Percentiles rank a stretch among this genome's conserved stretches.
phyloP scores from a whole-genome alignment of 2,797 vertebrate genomes.

The Enteromius afrohamiltoni region DNA sequence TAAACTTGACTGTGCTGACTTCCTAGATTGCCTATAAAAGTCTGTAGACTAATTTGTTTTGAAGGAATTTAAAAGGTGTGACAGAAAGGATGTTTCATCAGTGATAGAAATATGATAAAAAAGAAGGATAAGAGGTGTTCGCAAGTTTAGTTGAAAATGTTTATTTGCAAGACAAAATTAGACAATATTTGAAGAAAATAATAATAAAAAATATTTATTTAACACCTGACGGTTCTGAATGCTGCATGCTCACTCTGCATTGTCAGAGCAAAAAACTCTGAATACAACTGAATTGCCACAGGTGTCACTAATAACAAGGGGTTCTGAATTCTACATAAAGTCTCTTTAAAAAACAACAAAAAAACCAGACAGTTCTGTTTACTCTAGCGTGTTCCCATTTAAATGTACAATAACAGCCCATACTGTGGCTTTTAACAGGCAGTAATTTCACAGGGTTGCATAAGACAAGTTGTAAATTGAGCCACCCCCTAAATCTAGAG shows the following conservation, averaged over 20 bases:
- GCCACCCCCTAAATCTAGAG: neutral
- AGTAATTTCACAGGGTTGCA: neutral
- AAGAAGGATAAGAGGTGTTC: neutral
- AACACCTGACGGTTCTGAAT: neutral
- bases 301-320: neutral
- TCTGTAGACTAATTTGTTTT: neutral
- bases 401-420: neutral
- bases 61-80: neutral
- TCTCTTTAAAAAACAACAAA: neutral
- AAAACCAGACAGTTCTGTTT: neutral
- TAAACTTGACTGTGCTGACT: neutral
- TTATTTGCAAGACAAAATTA: neutral
- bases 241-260: neutral
- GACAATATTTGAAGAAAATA: neutral
- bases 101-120: neutral
- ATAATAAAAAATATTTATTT: neutral
- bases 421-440: neutral
- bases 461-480: slow-evolving; percentile 7
- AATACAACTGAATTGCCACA: neutral
- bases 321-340: neutral
- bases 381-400: neutral
- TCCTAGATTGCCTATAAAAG: neutral
- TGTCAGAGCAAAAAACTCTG: neutral
- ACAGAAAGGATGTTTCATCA: neutral
- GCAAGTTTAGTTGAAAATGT: neutral